Conservation (phyloP, 2,797 vertebrate genomes). For the Eospalax fontanierii region DNA sequence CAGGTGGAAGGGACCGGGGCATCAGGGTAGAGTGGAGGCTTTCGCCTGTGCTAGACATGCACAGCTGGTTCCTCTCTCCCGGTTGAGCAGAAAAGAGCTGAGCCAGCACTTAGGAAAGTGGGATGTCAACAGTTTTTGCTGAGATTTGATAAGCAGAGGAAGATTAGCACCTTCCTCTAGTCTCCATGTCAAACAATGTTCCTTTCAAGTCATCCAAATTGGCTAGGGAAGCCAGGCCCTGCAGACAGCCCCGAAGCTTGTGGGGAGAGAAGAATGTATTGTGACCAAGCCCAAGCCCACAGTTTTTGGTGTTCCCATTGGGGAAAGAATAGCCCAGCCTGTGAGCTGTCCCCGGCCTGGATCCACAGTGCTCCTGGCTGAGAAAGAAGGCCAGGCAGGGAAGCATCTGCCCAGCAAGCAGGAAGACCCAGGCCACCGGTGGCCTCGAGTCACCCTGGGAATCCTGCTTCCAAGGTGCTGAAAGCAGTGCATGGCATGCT, state of each 20-base stretch:
- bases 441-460: conserved; percentile 69
- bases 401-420: conserved; percentile 33
- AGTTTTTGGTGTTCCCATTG: neutral
- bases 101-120: conserved; percentile 80
- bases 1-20: neutral
- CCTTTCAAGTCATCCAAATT: conserved; percentile 81
- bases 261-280: conserved; percentile 13
- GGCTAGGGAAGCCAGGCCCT: conserved; percentile 81
- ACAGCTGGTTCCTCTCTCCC: conserved; percentile 65
- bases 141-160: conserved; percentile 78
- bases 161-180: conserved; percentile 85
- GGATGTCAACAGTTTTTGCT: conserved; percentile 84
- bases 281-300: neutral
- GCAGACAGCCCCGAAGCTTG: conserved; percentile 79
- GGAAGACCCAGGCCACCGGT: conserved; percentile 1
- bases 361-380: neutral
- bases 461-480: conserved; percentile 47
- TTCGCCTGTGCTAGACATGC: neutral
- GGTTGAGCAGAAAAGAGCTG: conserved; percentile 71
- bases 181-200: conserved; percentile 75
- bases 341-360: neutral
- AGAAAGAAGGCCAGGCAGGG: neutral
- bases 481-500: conserved; percentile 72
- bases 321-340: neutral
- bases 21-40: neutral